Evolutionary conservation across 2,888 invertebrate genomes (phyloP).

Genomic region (Acanthoscelides obtectus): DNA sequence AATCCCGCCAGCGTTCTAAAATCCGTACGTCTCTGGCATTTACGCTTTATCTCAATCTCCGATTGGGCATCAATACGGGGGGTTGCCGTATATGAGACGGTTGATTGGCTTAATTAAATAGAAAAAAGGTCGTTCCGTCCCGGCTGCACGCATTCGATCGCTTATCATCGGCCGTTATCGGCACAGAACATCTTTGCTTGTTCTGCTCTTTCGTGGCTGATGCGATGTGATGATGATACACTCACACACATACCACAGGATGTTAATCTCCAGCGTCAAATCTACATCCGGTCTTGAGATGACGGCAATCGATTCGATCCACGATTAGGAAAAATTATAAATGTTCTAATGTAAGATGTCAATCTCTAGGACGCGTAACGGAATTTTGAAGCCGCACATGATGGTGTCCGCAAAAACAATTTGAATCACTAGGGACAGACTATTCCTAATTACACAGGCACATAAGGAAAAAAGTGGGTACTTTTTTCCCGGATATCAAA

Average conservation of each 20-base stretch:
- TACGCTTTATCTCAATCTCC: neutral
- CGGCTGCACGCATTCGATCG: neutral
- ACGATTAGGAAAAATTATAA: neutral
- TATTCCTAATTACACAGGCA: too few species aligned
- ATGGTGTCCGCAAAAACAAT: too few species aligned
- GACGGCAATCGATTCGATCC: neutral
- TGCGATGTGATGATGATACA: neutral
- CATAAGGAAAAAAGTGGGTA: too few species aligned
- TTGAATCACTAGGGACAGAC: too few species aligned
- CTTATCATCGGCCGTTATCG: neutral
- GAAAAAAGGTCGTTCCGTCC: neutral
- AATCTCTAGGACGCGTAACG: too few species aligned
- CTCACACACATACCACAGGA: neutral
- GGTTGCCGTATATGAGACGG: neutral
- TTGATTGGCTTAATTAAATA: neutral
- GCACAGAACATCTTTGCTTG: neutral
- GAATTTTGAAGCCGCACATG: too few species aligned
- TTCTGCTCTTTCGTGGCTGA: neutral
- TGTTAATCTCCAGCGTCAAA: neutral
- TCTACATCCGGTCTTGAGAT: neutral
- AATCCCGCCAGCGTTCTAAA: neutral
- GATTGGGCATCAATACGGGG: neutral
- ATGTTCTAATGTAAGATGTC: too few species aligned
- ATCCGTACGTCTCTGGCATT: neutral
- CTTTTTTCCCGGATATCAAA: too few species aligned